phyloP scores from a whole-genome alignment of 2,113 vertebrate species.

The Leucosticte australis region DNA sequence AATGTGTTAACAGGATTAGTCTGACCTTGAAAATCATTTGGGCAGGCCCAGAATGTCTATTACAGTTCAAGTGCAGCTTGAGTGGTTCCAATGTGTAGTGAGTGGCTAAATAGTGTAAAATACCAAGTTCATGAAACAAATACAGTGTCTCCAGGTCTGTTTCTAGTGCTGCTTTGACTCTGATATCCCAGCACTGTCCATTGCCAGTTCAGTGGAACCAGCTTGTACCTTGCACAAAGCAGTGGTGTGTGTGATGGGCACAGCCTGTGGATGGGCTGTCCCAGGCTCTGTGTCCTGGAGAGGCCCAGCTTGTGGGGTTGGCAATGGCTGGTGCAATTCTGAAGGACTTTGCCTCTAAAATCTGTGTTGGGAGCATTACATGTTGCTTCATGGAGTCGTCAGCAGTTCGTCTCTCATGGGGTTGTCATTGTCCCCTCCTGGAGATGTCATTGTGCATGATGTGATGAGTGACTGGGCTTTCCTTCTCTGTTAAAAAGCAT shows the following conservation, averaged over 20 bases:
- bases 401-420: not conserved
- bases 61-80: not conserved
- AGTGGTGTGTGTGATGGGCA: accelerated
- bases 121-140: not conserved
- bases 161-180: not conserved
- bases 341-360: not conserved
- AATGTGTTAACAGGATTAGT: not conserved
- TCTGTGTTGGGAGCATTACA: accelerated
- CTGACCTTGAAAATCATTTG: constrained; percentile 1
- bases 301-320: not conserved
- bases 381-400: not conserved
- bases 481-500: not conserved
- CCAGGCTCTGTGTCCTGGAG: not conserved
- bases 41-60: not conserved
- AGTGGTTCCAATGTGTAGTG: not conserved
- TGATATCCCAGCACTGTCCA: not conserved
- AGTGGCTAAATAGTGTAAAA: constrained; percentile 3
- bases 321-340: not conserved
- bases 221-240: not conserved
- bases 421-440: not conserved
- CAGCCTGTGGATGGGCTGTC: not conserved
- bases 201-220: not conserved
- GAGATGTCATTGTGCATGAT: not conserved
- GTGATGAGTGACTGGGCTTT: not conserved
- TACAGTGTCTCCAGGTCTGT: not conserved